These are phyloP conservation scores for Cuculus canorus DNA, from an alignment of 2,797 vertebrate genomes.

Conservation along the genomic window DNA sequence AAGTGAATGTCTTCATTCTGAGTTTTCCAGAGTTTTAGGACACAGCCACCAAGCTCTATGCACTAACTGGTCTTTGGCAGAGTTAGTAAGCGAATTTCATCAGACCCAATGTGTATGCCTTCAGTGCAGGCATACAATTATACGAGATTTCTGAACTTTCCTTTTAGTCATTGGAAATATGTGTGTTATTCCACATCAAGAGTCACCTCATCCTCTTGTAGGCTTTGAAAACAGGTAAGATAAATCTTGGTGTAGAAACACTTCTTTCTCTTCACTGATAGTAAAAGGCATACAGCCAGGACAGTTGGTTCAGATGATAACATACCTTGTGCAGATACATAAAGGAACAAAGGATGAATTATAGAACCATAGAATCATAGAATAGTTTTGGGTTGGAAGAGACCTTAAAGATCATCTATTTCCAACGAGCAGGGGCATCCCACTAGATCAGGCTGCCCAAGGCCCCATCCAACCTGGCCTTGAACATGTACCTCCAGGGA, in stretches of 20 bases:
- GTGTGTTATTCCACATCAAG: neutral
- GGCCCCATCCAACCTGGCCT: too few relatives aligned
- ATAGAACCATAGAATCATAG: too few relatives aligned
- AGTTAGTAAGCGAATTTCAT: neutral
- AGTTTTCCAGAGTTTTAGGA: neutral
- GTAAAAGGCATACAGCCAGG: neutral
- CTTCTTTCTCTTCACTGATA: neutral
- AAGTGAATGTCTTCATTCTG: neutral
- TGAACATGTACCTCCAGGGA: too few relatives aligned
- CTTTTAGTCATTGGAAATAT: neutral
- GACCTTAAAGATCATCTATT: too few relatives aligned
- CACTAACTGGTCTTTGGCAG: neutral
- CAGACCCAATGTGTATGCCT: neutral
- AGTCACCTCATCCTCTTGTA: neutral
- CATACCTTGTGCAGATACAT: neutral
- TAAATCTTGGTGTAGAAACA: neutral
- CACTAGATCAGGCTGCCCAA: too few relatives aligned
- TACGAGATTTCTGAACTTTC: neutral
- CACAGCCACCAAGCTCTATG: rapidly evolving
- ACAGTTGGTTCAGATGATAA: neutral
- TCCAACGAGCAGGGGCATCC: too few relatives aligned
- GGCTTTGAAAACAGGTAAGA: neutral
- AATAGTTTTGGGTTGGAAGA: too few relatives aligned
- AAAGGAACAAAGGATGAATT: neutral
- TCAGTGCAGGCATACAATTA: neutral